Conservation (phyloP, 2,113 vertebrate genomes). For the Herpetotheres cachinnans region DNA sequence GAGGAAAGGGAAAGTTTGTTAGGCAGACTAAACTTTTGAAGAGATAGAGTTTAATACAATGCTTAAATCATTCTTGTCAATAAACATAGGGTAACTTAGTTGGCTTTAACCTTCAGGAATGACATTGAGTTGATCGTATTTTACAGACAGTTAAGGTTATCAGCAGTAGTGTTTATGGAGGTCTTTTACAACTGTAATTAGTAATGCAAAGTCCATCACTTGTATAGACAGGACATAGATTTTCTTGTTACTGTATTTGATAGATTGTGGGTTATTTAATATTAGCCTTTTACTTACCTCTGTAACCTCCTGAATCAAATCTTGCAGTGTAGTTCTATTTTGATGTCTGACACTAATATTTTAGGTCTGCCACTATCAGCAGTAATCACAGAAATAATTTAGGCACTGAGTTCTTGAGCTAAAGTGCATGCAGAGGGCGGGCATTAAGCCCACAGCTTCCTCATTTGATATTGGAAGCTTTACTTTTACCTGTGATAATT, state of each 20-base stretch:
- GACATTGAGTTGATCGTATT: not conserved
- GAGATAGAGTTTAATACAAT: not conserved
- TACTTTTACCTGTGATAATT: not conserved
- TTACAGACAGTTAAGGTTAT: not conserved
- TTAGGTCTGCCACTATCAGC: not conserved
- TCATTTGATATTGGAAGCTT: not conserved
- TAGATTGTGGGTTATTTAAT: not conserved
- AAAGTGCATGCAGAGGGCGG: fast-evolving
- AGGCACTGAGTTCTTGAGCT: not conserved
- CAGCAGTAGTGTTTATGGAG: not conserved
- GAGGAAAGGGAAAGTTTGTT: not conserved
- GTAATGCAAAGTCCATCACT: not conserved
- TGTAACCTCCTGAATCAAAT: not conserved
- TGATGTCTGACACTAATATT: not conserved
- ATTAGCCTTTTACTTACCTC: not conserved
- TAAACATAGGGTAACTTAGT: not conserved
- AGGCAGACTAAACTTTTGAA: not conserved
- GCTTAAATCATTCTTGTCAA: not conserved
- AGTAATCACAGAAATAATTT: not conserved
- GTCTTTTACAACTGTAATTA: not conserved
- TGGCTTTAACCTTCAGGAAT: not conserved
- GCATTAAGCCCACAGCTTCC: not conserved
- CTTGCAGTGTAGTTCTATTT: not conserved
- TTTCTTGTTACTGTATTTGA: not conserved
- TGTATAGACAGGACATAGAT: not conserved